A percentile compares a stretch with the other conserved stretches of the same genome.
Evolutionary conservation across 2,888 invertebrate genomes (phyloP).

Genomic region (Brenthis ino): DNA sequence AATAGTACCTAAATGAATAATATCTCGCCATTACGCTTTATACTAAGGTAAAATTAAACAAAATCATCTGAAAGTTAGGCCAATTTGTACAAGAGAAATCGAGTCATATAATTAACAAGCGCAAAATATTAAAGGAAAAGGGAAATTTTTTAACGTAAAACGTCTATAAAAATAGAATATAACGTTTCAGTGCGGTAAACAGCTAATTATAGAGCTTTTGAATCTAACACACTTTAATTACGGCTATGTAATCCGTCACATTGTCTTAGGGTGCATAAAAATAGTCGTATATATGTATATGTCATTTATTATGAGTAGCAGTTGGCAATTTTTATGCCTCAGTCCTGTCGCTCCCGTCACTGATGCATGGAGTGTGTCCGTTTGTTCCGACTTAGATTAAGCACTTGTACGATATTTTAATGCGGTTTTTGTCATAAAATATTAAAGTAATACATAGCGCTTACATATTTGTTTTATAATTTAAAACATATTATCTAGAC

Average conservation of each 20-base stretch:
- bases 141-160: neutral
- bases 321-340: conserved; percentile 64
- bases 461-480: too few species aligned
- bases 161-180: neutral
- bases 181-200: conserved; percentile 17
- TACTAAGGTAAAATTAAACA: too few species aligned
- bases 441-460: conserved; percentile 1
- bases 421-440: conserved; percentile 24
- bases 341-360: conserved; percentile 52
- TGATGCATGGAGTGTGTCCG: conserved; percentile 70
- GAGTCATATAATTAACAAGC: too few species aligned
- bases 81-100: too few species aligned
- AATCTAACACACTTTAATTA: conserved; percentile 30
- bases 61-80: too few species aligned
- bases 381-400: conserved; percentile 64
- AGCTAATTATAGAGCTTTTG: conserved; percentile 37
- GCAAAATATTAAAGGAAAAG: conserved; percentile 42
- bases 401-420: conserved; percentile 43
- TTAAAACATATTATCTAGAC: too few species aligned
- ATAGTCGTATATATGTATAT: conserved; percentile 36
- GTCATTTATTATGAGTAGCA: conserved; percentile 43
- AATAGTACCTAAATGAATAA: too few species aligned
- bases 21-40: too few species aligned
- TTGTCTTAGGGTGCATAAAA: conserved; percentile 44
- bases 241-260: conserved; percentile 37